Evolutionary conservation across 2,797 vertebrate genomes (phyloP).

Genomic region (Falco columbarius): DNA sequence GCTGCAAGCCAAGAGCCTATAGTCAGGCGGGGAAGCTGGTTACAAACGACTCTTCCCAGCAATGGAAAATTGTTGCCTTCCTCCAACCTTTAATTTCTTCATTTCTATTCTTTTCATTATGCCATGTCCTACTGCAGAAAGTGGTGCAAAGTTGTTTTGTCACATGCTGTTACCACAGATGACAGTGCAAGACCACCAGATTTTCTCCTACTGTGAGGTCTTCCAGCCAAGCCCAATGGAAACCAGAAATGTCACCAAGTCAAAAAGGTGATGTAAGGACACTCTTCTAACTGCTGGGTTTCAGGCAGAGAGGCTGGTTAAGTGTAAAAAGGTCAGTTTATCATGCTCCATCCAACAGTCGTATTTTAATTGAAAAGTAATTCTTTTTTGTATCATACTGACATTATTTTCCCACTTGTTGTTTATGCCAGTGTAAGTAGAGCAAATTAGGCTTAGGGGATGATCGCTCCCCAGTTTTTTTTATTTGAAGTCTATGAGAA

Average conservation of each 20-base stretch:
- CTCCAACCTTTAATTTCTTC: neutral
- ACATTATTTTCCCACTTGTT: neutral
- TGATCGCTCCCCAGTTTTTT: neutral
- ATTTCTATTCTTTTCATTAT: neutral
- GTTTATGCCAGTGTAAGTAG: neutral
- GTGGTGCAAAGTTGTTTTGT: neutral
- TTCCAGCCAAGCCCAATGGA: neutral
- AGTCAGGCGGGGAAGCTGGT: neutral
- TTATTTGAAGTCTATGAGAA: slow-evolving; percentile 34
- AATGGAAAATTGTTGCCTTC: neutral
- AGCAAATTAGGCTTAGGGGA: neutral
- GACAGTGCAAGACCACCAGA: neutral
- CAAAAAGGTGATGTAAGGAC: neutral
- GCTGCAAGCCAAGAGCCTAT: neutral
- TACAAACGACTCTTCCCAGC: neutral
- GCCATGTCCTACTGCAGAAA: neutral
- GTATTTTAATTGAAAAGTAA: neutral
- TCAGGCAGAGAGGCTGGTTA: neutral
- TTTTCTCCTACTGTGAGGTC: neutral
- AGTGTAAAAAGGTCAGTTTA: neutral
- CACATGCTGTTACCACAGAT: neutral
- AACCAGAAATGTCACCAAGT: neutral
- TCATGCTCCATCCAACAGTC: neutral
- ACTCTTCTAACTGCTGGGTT: neutral
- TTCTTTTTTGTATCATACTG: neutral